Base-by-base conservation (phyloP, 2,797 vertebrate species). In the Melanotaenia nigrans region DNA sequence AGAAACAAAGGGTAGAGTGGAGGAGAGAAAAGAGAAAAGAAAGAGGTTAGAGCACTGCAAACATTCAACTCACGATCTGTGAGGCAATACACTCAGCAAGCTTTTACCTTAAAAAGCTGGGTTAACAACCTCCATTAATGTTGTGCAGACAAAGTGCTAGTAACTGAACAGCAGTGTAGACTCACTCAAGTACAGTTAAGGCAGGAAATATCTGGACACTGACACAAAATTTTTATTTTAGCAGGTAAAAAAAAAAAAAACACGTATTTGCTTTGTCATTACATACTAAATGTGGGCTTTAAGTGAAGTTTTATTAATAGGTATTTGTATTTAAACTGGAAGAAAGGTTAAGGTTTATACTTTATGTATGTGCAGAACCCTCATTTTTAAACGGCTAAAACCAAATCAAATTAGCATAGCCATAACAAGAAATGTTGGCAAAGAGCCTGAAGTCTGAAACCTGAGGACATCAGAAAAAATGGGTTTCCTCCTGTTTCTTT, bases 1-100 rank as follows among this genome's bases (percentile, higher is more conserved):
- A 47, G 45, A 47, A 47, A 20, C 36, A 71, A 53, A 62, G 22
- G 38, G 65, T 38, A 68, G 63, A 70, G 58, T 8, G 14, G 71
- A 58, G 77, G 42, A 53, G 58, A 75, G 55, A 57, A 45, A 92
- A 75, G 20, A 68, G 74, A 73, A 75, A 60, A 73, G 36, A 73
- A 51, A 68, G 85, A 73, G 71, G 85, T 92, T 92, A 92, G 79
- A 83, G 77, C 76, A 84, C 38, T 64, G 84, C 80, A 83, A 80
- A 85, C 70, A 65, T 84, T 68, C 73, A 81, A 86, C 59, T 72
- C 67, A 71, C 53, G 28, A 81, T 84, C 83, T 83, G 86, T 63
- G 73, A 79, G 87, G 79, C 73, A 67, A 85, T 88, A 86, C 42
- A 73, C 38, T 77, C 56, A 76, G 70, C 28, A 3, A 83, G 83